Evolutionary conservation across 2,888 invertebrate species (phyloP).

Genomic region (Hartigia nigra): DNA sequence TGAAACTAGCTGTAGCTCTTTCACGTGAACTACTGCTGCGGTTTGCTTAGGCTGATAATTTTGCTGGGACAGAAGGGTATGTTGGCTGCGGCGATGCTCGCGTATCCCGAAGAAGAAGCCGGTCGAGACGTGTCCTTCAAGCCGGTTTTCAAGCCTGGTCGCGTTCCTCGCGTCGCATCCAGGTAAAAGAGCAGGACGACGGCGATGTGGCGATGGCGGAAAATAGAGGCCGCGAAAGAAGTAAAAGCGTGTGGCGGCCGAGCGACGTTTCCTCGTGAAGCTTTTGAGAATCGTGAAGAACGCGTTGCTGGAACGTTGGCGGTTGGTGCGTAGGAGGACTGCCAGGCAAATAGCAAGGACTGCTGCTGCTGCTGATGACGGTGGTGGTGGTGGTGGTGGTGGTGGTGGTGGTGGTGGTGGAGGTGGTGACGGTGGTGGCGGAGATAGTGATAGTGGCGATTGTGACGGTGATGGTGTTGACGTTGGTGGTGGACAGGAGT

Average conservation of each 20-base stretch:
- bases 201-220: not conserved
- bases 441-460: not conserved
- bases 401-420: not conserved
- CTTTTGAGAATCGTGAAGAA: not conserved
- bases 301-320: not conserved
- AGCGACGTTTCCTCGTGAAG: not conserved
- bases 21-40: not conserved
- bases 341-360: not conserved
- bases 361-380: not conserved
- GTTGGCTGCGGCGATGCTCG: not conserved
- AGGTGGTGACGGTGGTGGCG: not conserved
- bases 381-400: not conserved
- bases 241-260: not conserved
- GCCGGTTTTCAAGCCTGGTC: conserved; percentile 42
- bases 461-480: not conserved
- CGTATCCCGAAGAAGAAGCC: conserved; percentile 29
- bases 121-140: conserved; percentile 38
- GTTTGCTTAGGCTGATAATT: not conserved
- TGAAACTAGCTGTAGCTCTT: not conserved
- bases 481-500: not conserved
- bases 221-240: not conserved
- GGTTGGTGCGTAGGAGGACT: not conserved
- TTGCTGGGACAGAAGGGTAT: not conserved
- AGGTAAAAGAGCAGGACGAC: conserved; percentile 23
- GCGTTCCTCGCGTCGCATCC: conserved; percentile 29